Base-by-base conservation (phyloP, 2,888 invertebrate genomes). In the Drosophila barbarae region DNA sequence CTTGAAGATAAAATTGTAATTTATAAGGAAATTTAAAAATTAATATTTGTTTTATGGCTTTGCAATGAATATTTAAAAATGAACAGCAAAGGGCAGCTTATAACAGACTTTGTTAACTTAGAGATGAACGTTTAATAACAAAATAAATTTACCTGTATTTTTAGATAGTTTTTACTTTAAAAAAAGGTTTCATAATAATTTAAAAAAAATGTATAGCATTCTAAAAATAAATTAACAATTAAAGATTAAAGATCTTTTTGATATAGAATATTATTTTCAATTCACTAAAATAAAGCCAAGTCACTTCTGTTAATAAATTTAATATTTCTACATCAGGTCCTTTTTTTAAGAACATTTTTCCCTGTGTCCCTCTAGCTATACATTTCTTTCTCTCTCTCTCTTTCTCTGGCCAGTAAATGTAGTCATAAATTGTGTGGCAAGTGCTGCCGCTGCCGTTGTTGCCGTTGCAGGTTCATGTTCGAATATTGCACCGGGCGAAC, bases 361-460 rank as follows among this genome's bases (percentile, higher is more conserved):
- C 5, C 30, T 13, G 46, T 32, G 46, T 30, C 30, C 18, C 7
- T 8, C 2, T 13, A 18, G 13, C 46, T 10, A 2, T 46, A 46
- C 46, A 32, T 53, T 49, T 59, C 47, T 38, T 39, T 15, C 15
- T 9, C 28, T 35, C 34, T 46, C 36, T 38, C 30, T 49, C 34
- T 47, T 42, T 13, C 53, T 50, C 49, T 36, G 44, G 52, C 56
- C 58, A 61, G 71, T 60, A 77, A 79, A 80, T 83, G 81, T 75
- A 75, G 77, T 70, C 84, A 84, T 79, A 79, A 79, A 79, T 79
- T 79, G 57, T 79, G 84, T 72, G 78, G 84, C 78, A 81, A 77
- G 69, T 80, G 80, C 54, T 54, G 68, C 49, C 57, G 63, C 26
- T 77, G 64, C 46, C 55, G 55, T 30, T 23, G 26, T 26, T 77